Conservation (phyloP, 2,113 vertebrate genomes). For the Rutilus rutilus region DNA sequence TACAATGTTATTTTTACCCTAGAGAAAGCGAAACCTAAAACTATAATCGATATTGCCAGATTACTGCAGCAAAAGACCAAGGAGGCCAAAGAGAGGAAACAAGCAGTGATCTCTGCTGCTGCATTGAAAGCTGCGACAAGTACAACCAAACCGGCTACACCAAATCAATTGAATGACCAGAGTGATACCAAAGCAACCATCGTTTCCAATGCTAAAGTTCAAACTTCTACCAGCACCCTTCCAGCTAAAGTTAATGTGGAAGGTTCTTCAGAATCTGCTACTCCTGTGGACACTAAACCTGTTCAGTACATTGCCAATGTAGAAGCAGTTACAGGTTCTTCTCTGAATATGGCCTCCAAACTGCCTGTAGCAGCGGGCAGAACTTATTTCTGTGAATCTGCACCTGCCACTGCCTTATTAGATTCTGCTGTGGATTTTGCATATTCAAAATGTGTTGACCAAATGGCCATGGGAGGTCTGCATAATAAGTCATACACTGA, state of each 20-base stretch:
- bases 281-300: neutral
- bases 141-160: slow-evolving; percentile 7
- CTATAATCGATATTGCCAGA: slow-evolving; percentile 32
- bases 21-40: slow-evolving; percentile 44
- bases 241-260: neutral
- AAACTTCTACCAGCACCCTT: neutral
- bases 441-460: neutral
- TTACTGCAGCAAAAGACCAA: slow-evolving; percentile 32
- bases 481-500: neutral
- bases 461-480: neutral
- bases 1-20: neutral
- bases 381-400: neutral
- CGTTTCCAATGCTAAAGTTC: neutral
- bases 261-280: neutral
- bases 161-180: neutral
- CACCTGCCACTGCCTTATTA: neutral
- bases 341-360: neutral
- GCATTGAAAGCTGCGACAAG: neutral
- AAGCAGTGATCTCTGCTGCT: neutral
- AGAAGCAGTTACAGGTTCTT: neutral
- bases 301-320: neutral
- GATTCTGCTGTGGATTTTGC: neutral
- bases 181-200: neutral
- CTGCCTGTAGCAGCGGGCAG: too few relatives aligned
- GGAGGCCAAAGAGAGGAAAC: slow-evolving; percentile 22